Evolutionary conservation across 1,140 invertebrate species (phyloP), one percentile per base, ranked within the genome.

Genomic region (Orius insidiosus): DNA sequence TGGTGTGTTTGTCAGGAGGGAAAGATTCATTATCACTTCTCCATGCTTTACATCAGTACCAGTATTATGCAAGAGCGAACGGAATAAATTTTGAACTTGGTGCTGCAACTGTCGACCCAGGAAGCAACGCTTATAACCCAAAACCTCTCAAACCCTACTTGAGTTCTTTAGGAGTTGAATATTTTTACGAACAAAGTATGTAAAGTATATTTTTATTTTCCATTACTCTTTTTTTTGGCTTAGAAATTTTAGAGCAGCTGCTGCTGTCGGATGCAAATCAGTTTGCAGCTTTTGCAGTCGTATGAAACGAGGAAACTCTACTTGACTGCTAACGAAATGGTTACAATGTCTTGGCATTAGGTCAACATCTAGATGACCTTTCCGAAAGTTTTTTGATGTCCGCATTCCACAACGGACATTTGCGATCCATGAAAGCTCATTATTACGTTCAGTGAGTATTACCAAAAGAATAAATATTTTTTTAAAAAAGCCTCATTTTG

Each of bases 321-420:
- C 60, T 65, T 72, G 1, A 68, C 76, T 30, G 85, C 85, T 0
- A 70, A 78, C 66, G 71, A 46, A 73, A 85, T 54, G 72, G 74
- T 2, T 94, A 85, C 63, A 86, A 88, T 58, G 85, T 89, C 1
- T 62, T 90, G 1, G 85, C 84, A 0, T 61, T 92, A 4, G 86
- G 85, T 4, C 86, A 92, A 59, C 80, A 85, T 60, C 65, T 92
- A 11, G 87, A 92, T 63, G 83, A 87, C 62, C 64, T 90, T 1
- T 76, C 81, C 13, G 75, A 85, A 57, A 81, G 78, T 52, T 92
- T 92, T 58, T 60, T 92, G 18, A 77, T 85, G 58, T 82, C 83
- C 0, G 70, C 80, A 1, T 83, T 92, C 54, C 79, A 87, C 56
- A 83, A 76, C 58, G 86, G 85, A 5, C 67, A 75, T 41, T 60